Evolutionary conservation across 2,113 vertebrate genomes (phyloP), one percentile per base, ranked within the genome.

Genomic region (Muntiacus reevesi): DNA sequence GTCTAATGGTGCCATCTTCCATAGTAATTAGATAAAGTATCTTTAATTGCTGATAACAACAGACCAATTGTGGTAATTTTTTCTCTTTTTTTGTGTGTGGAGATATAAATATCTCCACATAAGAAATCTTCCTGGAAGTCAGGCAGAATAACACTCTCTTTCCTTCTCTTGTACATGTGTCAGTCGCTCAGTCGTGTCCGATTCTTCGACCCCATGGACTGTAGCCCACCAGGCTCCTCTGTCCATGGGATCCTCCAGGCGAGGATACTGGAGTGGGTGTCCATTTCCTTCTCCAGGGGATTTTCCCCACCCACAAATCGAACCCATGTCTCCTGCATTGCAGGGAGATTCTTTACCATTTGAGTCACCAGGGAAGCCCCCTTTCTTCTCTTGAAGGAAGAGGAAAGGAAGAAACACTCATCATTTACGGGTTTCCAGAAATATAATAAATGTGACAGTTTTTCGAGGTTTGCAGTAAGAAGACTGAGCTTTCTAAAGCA

Each of bases 11-110:
- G 62, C 91, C 82, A 43, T 97, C 59, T 95, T 96, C 90, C 93
- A 86, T 94, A 92, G 87, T 97, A 98, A 98, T 98, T 98, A 98
- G 97, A 93, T 98, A 97, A 98, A 98, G 82, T 89, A 87, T 3
- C 2, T 64, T 94, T 99, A 98, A 98, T 97, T 97, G 97, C 84
- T 97, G 95, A 45, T 92, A 81, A 36, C 89, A 94, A 94, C 94
- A 86, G 90, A 97, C 67, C 83, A 98, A 94, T 67, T 67, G 83
- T 78, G 30, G 33, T 86, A 62, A 27, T 55, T 27, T 23, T 21
- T 55, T 45, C 25, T 78, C 27, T 45, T 52, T 91, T 92, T 90
- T 90, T 43, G 17, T 12, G 55, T 74, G 36, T 74, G 93, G 88
- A 93, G 74, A 94, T 55, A 82, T 74, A 40, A 40, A 40, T 74